These are phyloP conservation scores for Cyanocitta stelleri DNA, from an alignment of 2,113 vertebrate species.

Conservation along the genomic window DNA sequence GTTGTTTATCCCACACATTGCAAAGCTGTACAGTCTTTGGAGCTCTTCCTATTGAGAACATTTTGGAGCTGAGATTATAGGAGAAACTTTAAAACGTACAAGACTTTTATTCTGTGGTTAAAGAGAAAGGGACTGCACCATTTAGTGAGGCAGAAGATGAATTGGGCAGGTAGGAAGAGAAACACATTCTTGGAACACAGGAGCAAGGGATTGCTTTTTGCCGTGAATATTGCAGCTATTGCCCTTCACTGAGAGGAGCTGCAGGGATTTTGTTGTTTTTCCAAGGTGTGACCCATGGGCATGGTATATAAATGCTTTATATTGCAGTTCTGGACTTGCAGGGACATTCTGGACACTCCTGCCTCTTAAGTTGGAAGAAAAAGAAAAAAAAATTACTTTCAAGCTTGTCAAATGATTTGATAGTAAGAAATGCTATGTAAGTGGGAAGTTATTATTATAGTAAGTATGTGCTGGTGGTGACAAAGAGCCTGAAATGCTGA, in stretches of 20 bases:
- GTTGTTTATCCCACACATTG: neutral
- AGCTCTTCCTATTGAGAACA: neutral
- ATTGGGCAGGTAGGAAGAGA: neutral
- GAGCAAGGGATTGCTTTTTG: neutral
- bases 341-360: neutral
- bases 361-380: neutral
- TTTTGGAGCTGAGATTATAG: neutral
- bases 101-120: neutral
- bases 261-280: neutral
- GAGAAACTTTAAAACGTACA: neutral
- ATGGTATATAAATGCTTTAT: neutral
- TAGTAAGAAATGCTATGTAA: neutral
- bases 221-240: neutral
- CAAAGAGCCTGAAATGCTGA: neutral
- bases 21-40: neutral
- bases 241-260: neutral
- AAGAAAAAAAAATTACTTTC: neutral
- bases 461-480: neutral
- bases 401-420: neutral
- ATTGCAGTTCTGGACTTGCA: neutral
- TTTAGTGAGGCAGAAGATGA: neutral
- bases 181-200: neutral
- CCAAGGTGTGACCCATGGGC: neutral
- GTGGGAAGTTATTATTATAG: neutral
- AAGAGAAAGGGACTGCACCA: neutral